Evolutionary conservation across 2,888 invertebrate genomes (phyloP), one percentile per base, ranked within the genome.

Genomic region (Linnaemya tessellans): DNA sequence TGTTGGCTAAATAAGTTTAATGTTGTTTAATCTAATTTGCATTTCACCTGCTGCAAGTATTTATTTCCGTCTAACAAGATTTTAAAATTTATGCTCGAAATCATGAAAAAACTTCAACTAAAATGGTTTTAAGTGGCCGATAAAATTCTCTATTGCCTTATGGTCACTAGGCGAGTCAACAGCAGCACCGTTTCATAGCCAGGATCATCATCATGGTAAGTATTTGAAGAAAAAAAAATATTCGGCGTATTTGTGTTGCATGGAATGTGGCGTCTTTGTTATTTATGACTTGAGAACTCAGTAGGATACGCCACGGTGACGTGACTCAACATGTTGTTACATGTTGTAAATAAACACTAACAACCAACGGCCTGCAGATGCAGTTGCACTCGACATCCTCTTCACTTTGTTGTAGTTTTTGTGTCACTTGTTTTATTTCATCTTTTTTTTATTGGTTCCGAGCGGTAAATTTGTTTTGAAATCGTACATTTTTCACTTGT

Each of bases 261-360:
- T 74, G 75, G 81, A 79, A 86, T 81, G 81, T 84, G 86, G 84
- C 85, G 85, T 85, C 86, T 80, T 41, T 51, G 79, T 82, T 82
- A 86, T 88, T 88, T 88, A 88, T 84, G 86, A 80, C 79, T 78
- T 68, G 41, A 68, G 35, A 84, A 65, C 88, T 64, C 88, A 83
- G 87, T 84, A 70, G 88, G 88, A 81, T 75, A 74, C 43, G 30
- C 10, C 43, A 79, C 8, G 46, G 62, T 79, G 85, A 85, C 71
- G 82, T 85, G 82, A 85, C 82, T 74, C 56, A 56, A 38, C 64
- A 78, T 67, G 51, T 83, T 71, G 49, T n/a, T n/a, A n/a, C 49
- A 64, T 58, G 74, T 46, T 81, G 54, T 65, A 38, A 54, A 58
- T 30, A 43, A 41, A 62, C 35, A 60, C 18, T 74, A 35, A 62